A percentile compares a stretch with the other conserved stretches of the same genome.
These are phyloP conservation scores for Acleris holmiana DNA, from an alignment of 2,888 invertebrate genomes.

Conservation along the genomic window DNA sequence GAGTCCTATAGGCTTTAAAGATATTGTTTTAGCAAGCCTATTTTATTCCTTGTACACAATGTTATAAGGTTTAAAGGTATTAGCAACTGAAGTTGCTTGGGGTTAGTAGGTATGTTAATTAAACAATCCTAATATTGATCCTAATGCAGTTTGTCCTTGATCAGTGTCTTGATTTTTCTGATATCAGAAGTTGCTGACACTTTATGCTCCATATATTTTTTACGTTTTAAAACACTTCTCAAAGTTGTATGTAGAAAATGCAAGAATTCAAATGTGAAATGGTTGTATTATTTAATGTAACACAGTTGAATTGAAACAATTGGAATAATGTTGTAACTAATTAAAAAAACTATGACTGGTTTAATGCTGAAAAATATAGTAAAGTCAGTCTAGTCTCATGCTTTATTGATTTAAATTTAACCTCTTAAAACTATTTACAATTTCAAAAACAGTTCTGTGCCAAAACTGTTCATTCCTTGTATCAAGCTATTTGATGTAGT, in stretches of 20 bases:
- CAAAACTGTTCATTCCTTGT: constrained; percentile 26
- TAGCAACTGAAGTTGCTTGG: constrained; percentile 18
- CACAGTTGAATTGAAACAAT: not conserved
- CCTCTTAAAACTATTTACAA: constrained; percentile 7
- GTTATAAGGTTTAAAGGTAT: constrained; percentile 26
- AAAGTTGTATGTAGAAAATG: not conserved
- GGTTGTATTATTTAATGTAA: not conserved
- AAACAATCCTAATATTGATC: too few species aligned
- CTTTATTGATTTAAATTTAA: constrained; percentile 20
- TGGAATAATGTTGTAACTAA: not conserved
- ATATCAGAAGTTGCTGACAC: not conserved
- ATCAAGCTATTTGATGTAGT: constrained; percentile 4
- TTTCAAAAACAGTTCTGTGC: constrained; percentile 19
- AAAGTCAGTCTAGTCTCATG: constrained; percentile 33
- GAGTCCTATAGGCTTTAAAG: constrained; percentile 8
- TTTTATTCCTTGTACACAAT: constrained; percentile 20
- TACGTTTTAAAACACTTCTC: not conserved
- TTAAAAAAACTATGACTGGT: not conserved
- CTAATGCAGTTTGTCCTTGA: constrained; percentile 14
- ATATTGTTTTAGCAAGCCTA: constrained; percentile 5
- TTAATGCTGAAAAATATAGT: constrained; percentile 19
- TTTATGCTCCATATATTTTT: not conserved
- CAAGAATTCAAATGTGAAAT: not conserved
- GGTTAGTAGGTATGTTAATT: not conserved
- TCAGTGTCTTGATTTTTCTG: not conserved